A percentile compares a stretch with the other conserved stretches of the same genome.
Evolutionary conservation across 2,888 invertebrate genomes (phyloP).

Genomic region (Polymixis lichenea): DNA sequence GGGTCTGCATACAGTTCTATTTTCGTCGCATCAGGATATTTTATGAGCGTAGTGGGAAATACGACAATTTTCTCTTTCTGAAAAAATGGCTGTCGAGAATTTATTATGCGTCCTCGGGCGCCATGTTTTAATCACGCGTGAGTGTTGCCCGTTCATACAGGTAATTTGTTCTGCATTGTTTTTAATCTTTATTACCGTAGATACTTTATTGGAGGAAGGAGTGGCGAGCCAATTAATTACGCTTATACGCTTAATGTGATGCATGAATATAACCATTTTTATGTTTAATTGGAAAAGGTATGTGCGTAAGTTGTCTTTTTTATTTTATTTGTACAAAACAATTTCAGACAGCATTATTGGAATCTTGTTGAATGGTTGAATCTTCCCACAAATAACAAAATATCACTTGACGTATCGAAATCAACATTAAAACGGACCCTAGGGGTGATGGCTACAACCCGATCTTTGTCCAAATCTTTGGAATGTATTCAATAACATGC

Average conservation of each 20-base stretch:
- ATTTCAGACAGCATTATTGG: not conserved
- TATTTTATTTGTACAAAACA: no score
- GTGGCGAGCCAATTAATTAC: constrained; percentile 50
- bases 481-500: constrained; percentile 73
- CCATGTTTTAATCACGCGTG: constrained; percentile 79
- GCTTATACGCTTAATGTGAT: constrained; percentile 17
- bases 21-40: constrained; percentile 81
- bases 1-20: constrained; percentile 85
- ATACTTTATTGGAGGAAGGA: constrained; percentile 62
- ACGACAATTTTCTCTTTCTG: constrained; percentile 80
- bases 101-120: constrained; percentile 77
- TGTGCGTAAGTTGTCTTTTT: no score
- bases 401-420: constrained; percentile 62
- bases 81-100: constrained; percentile 76
- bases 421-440: constrained; percentile 21
- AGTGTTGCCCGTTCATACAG: constrained; percentile 74
- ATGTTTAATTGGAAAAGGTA: not conserved
- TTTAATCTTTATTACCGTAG: constrained; percentile 55
- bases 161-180: constrained; percentile 70
- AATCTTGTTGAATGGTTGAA: not conserved
- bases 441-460: constrained; percentile 64
- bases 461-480: constrained; percentile 71
- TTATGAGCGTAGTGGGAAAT: constrained; percentile 87
- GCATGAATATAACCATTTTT: not conserved
- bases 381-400: constrained; percentile 25